Percentiles rank a stretch among this genome's conserved stretches.
Evolutionary conservation across 2,113 vertebrate genomes (phyloP).

Genomic region (Camelus dromedarius): DNA sequence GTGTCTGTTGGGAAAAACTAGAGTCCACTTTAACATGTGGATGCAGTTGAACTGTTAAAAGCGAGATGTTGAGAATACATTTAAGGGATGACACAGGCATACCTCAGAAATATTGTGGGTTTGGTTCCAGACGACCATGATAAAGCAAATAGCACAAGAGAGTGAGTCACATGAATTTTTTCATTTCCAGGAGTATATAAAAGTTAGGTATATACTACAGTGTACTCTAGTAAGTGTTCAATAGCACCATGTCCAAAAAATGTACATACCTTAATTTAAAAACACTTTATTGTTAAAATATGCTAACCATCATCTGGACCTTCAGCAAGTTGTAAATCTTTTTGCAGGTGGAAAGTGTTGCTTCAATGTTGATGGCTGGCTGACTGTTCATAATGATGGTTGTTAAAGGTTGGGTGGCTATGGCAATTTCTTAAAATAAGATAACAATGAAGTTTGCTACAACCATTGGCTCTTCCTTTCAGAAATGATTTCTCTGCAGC

Average conservation of each 20-base stretch:
- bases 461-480: neutral
- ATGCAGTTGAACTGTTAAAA: neutral
- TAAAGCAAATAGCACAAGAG: neutral
- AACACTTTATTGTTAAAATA: neutral
- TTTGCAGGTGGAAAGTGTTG: neutral
- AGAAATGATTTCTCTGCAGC: neutral
- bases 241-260: neutral
- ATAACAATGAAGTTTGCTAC: neutral
- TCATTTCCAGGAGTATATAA: neutral
- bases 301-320: neutral
- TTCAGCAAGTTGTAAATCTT: neutral
- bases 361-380: neutral
- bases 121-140: neutral
- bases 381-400: neutral
- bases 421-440: neutral
- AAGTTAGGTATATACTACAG: neutral
- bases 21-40: neutral
- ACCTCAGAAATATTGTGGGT: neutral
- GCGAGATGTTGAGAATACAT: neutral
- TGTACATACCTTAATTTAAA: neutral
- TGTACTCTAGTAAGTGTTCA: neutral
- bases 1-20: neutral
- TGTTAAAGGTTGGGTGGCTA: too few relatives aligned
- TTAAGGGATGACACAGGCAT: neutral
- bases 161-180: neutral